Percentiles rank a stretch among this genome's conserved stretches.
Conservation (phyloP, 2,888 invertebrate species). For the Hypomecis atomaria region DNA sequence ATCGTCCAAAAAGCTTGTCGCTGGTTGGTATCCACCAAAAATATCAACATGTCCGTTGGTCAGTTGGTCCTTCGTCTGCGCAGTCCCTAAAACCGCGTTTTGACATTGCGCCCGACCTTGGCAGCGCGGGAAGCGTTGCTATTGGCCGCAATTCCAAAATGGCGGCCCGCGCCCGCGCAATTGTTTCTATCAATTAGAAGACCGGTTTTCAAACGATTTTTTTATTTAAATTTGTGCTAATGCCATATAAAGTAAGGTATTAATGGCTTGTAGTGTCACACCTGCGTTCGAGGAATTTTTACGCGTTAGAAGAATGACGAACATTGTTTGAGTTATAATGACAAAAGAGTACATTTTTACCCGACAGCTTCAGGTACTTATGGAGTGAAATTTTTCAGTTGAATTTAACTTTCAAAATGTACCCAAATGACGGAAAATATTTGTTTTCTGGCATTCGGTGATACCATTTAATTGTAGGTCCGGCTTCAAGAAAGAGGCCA, state of each 20-base stretch:
- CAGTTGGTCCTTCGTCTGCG: not conserved
- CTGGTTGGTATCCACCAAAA: too few species aligned
- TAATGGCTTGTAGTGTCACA: constrained; percentile 26
- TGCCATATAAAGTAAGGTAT: constrained; percentile 20
- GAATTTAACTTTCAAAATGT: too few species aligned
- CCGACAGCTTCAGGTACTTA: too few species aligned
- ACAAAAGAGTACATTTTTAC: not conserved
- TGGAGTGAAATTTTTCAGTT: too few species aligned
- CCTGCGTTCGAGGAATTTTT: constrained; percentile 27
- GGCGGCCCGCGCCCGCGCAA: constrained; percentile 69
- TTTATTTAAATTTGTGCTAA: constrained; percentile 55
- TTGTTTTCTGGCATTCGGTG: too few species aligned
- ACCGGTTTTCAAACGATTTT: constrained; percentile 67
- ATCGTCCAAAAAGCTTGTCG: too few species aligned
- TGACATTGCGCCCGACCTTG: constrained; percentile 82
- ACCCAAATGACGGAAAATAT: too few species aligned
- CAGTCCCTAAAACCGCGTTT: constrained; percentile 50
- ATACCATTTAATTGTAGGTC: too few species aligned
- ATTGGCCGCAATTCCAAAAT: constrained; percentile 75
- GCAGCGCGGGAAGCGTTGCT: constrained; percentile 47
- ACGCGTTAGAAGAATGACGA: constrained; percentile 1
- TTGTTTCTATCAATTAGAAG: constrained; percentile 79
- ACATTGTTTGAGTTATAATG: too few species aligned
- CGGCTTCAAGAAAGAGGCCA: too few species aligned
- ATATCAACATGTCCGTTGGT: too few species aligned